phyloP scores from a whole-genome alignment of 2,888 invertebrate genomes.

The Blastobasis lacticolella region DNA sequence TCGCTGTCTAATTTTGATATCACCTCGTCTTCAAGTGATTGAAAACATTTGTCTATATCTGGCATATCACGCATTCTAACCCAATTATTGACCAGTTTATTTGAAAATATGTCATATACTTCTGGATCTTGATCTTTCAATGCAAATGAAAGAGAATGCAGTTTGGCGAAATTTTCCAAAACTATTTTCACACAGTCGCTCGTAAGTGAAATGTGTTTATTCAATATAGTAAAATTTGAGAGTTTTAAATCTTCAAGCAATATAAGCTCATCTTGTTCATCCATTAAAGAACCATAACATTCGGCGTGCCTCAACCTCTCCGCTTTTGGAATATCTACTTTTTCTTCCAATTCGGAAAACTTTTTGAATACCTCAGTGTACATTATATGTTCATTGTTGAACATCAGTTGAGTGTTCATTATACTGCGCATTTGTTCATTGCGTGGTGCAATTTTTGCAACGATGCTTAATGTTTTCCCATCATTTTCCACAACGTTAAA shows the following conservation, averaged over 20 bases:
- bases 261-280: conserved; percentile 29
- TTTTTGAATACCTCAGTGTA: conserved; percentile 29
- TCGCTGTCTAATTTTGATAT: background rate
- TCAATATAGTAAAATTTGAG: conserved; percentile 22
- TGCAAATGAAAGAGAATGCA: conserved; percentile 29
- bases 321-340: conserved; percentile 19
- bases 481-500: conserved; percentile 20
- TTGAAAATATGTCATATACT: conserved; percentile 14
- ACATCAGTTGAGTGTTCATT: conserved; percentile 14
- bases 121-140: conserved; percentile 26
- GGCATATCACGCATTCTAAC: background rate
- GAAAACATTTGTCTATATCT: background rate
- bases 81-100: conserved; percentile 14
- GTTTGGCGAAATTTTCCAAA: conserved; percentile 25
- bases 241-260: conserved; percentile 32
- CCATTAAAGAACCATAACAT: conserved; percentile 27
- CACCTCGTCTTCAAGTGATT: conserved; percentile 4
- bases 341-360: conserved; percentile 21
- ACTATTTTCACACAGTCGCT: conserved; percentile 17
- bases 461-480: conserved; percentile 21
- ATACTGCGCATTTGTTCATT: conserved; percentile 13
- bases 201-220: conserved; percentile 15
- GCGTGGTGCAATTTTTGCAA: conserved; percentile 29
- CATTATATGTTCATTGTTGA: conserved; percentile 29
- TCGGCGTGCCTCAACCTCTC: conserved; percentile 25